Evolutionary conservation across 1,140 invertebrate genomes (phyloP), one percentile per base, ranked within the genome.

Genomic region (Euwallacea fornicatus): DNA sequence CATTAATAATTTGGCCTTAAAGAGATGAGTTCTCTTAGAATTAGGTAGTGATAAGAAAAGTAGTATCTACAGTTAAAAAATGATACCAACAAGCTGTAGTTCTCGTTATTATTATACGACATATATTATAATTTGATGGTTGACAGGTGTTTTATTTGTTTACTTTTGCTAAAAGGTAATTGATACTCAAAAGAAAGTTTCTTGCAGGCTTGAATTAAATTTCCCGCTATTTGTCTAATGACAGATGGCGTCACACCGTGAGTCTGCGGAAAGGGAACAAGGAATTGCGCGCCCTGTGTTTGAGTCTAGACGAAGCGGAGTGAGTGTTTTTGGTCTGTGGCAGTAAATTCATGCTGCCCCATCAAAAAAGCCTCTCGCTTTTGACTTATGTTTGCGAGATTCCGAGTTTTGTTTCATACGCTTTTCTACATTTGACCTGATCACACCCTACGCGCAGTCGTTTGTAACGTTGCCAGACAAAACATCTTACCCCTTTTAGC

Each of bases 371-470:
- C 16, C 54, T 13, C 11, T n/a, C 54, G 54, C 54, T 60, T 69
- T 73, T 15, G 66, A 64, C 74, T 76, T 74, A 75, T 72, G 73
- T 71, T 71, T 67, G 71, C 65, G 46, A 69, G 69, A 73, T 76
- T 75, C 46, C 66, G 69, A 74, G 58, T 76, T 78, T 73, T 76
- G 73, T 76, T 75, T 78, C 77, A 77, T 78, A 78, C 74, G 76
- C 76, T 75, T 73, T 78, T 76, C 77, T 76, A 72, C 76, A 71
- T 76, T 75, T 66, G 74, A 71, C 50, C 61, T 50, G 76, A 72
- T 66, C 71, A 75, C 71, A 76, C 69, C 73, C 67, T 67, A 74
- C 66, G 75, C 74, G 74, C 75, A 76, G 68, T 67, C 73, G 76
- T 74, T 71, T 64, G 67, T 71, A 41, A 33, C 11, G 53, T 67